These are phyloP conservation scores for Drosophila ustulata DNA, from an alignment of 2,888 invertebrate genomes.

Conservation along the genomic window DNA sequence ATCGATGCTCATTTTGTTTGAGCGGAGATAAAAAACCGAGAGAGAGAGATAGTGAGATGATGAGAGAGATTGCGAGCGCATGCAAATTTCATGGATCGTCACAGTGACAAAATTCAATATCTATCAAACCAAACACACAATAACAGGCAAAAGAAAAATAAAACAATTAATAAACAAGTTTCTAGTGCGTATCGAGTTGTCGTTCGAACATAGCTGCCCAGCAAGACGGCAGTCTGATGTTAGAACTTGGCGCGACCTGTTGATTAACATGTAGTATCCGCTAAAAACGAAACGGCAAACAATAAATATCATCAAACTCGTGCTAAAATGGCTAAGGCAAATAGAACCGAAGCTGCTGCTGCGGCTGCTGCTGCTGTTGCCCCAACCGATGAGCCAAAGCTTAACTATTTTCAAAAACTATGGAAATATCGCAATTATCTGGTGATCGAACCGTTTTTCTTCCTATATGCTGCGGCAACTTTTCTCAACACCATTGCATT, in stretches of 20 bases:
- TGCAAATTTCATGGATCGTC: constrained; percentile 51
- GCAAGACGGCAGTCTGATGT: constrained; percentile 60
- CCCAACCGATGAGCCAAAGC: constrained; percentile 49
- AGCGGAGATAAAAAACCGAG: background rate
- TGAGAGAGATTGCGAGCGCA: constrained; percentile 11
- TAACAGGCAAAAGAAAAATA: constrained; percentile 38
- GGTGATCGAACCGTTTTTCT: constrained; percentile 83
- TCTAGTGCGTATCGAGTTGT: constrained; percentile 68
- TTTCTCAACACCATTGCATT: constrained; percentile 82
- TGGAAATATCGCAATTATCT: constrained; percentile 82
- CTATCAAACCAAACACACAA: constrained; percentile 47
- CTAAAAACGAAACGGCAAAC: constrained; percentile 26
- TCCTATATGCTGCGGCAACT: constrained; percentile 83
- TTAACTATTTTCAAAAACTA: constrained; percentile 80
- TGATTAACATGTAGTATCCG: constrained; percentile 47
- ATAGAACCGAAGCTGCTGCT: constrained; percentile 24
- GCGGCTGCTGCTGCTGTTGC: constrained; percentile 10
- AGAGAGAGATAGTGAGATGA: background rate
- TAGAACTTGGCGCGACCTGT: constrained; percentile 72
- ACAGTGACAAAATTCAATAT: constrained; percentile 55
- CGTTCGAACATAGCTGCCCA: constrained; percentile 24
- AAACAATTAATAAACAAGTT: constrained; percentile 72
- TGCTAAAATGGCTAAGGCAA: constrained; percentile 57
- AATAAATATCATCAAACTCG: constrained; percentile 4
- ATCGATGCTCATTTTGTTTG: constrained; percentile 21